These are phyloP conservation scores for Orthonyx spaldingii DNA, from an alignment of 2,113 vertebrate species.

Conservation along the genomic window DNA sequence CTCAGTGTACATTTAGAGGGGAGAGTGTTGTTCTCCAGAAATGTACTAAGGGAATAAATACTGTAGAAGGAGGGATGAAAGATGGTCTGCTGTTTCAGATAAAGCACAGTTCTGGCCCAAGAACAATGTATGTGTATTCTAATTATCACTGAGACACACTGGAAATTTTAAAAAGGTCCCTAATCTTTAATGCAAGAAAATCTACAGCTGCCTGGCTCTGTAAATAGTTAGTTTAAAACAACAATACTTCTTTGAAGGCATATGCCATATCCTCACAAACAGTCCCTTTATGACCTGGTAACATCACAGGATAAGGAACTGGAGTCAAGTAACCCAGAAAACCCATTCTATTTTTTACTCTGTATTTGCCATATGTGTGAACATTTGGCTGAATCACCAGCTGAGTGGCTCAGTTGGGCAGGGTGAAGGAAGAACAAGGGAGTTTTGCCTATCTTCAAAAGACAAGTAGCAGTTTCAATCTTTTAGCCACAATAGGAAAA, in stretches of 20 bases:
- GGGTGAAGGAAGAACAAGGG: not conserved
- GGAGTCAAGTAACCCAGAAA: constrained; percentile 1
- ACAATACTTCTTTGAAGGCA: not conserved
- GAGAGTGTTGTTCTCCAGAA: not conserved
- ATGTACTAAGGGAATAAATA: not conserved
- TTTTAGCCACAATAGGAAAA: not conserved
- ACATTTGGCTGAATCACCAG: not conserved
- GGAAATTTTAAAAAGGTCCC: not conserved
- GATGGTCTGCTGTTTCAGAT: not conserved
- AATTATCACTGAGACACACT: not conserved
- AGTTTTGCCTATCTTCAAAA: not conserved
- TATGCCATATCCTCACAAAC: not conserved
- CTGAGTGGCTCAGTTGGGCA: not conserved
- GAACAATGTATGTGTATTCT: rapidly evolving
- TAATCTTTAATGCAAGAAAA: not conserved
- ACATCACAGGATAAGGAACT: not conserved
- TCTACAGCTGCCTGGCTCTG: not conserved
- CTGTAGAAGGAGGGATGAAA: not conserved
- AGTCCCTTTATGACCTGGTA: not conserved
- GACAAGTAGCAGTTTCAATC: not conserved
- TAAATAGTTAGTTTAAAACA: not conserved
- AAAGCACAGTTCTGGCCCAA: not conserved
- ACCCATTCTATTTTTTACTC: not conserved
- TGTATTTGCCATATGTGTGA: not conserved
- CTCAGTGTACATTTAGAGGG: not conserved